phyloP scores from a whole-genome alignment of 1,140 invertebrate species.

The Frieseomelitta varia region DNA sequence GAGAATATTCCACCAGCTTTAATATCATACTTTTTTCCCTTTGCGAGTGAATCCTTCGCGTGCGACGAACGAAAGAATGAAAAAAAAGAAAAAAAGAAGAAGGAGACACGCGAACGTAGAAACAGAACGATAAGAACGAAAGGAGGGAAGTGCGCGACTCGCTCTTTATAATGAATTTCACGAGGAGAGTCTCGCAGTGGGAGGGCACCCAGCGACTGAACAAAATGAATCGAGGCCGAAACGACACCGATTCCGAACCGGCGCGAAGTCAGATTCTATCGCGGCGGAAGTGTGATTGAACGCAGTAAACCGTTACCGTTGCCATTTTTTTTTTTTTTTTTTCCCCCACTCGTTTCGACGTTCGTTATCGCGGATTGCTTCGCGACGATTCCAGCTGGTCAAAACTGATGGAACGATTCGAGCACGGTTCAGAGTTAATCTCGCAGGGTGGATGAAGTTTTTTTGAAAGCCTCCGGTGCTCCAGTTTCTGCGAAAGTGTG shows the following conservation, averaged over 20 bases:
- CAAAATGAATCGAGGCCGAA: conserved; percentile 18
- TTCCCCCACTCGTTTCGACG: neutral
- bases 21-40: too few relatives aligned
- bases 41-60: neutral
- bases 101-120: too few relatives aligned
- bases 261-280: conserved; percentile 29
- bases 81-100: neutral
- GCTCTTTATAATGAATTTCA: neutral
- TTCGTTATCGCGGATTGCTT: neutral
- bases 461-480: neutral
- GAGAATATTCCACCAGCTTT: too few relatives aligned
- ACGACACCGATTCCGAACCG: conserved; percentile 1
- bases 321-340: conserved; percentile 16
- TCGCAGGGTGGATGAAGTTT: neutral
- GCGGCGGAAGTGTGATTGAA: conserved; percentile 21
- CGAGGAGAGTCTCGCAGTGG: neutral
- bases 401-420: neutral
- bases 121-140: neutral
- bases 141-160: too few relatives aligned
- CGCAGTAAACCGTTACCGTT: conserved; percentile 20
- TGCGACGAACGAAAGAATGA: neutral
- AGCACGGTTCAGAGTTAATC: too few relatives aligned
- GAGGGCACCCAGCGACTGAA: neutral
- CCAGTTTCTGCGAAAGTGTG: neutral
- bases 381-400: neutral